Evolutionary conservation across 2,113 vertebrate species (phyloP), one percentile per base, ranked within the genome.

Genomic region (Formicarius rufipectus): DNA sequence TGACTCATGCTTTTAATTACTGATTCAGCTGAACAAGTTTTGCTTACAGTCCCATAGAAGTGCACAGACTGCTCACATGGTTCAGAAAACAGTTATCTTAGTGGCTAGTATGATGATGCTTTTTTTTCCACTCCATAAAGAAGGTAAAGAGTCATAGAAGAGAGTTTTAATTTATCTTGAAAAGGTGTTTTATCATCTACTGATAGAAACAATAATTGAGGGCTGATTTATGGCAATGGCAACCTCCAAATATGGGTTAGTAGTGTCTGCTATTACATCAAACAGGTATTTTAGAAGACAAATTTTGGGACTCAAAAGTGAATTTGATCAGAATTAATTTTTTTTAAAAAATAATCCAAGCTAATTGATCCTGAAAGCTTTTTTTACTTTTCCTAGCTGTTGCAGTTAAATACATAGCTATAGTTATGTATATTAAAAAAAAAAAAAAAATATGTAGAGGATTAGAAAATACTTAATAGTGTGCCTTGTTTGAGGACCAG

Each of bases 1-100:
- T 95, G 94, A 89, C 55, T 90, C 82, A 91, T 91, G 84, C 59
- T 90, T 96, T 94, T 93, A 89, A 59, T 79, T 93, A 40, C 91
- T 88, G 91, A 92, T 86, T 93, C 91, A 94, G 83, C 89, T 81
- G 56, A 82, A 35, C 60, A 55, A 13, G 50, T 83, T 93, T 60
- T 92, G 90, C 76, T 90, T 90, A 73, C 89, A 86, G 42, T 35
- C 62, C 17, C 73, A 60, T 8, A n/a, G 66, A 73, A 55, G 44
- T 20, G 1, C 69, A 56, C 76, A 67, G 58, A 77, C 33, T 55
- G 40, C 30, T 94, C 67, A 87, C 53, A 10, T 89, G 87, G 60
- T 42, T 77, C 8, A 30, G 56, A 80, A 79, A 86, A 59, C 62
- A 30, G 40, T 75, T 68, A 22, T 45, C 15, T 60, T 91, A 94